Base-by-base conservation (phyloP, 1,140 invertebrate species). In the Drosophila pandora region DNA sequence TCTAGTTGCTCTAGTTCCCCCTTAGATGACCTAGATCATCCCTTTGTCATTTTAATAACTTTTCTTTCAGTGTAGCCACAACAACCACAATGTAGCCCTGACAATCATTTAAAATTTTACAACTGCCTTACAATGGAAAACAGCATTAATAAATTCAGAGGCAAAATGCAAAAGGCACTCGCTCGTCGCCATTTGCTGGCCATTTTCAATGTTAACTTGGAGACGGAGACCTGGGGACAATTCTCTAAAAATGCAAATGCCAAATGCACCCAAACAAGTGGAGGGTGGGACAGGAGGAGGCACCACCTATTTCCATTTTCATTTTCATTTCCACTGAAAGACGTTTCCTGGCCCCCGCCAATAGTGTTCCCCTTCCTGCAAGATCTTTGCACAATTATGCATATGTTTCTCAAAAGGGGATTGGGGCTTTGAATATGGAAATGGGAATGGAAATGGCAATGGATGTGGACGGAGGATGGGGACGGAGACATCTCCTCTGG, bases 251-350 rank as follows among this genome's bases (percentile, higher is more conserved):
- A 73, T 73, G 49, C 73, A 55, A 80, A 72, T 69, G 53, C 54
- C 8, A 59, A 80, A 80, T 77, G 73, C 78, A 73, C 68, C 79
- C 79, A 73, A 50, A 28, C 5, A 1, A 10, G 28, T 8, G 54
- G 6, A 13, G 43, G 0, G 8, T 0, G 23, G 30, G 2, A 22
- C 3, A 21, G 9, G 22, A 25, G 21, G 25, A 2, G 5, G 8
- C 22, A 43, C n/a, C 23, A 43, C n/a, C 23, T 47, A 58, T 82
- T 64, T 74, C 69, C 73, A 83, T 80, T 84, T 87, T 77, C 81
- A 68, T 85, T 85, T 85, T 71, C 78, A 78, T 85, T 87, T 85
- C 78, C 82, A 82, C 80, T 72, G 82, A 85, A 85, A 85, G 82
- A 85, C 82, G 71, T 85, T 85, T 85, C 82, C 82, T 85, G 82